phyloP scores from a whole-genome alignment of 1,140 invertebrate species.

The Drosophila mayri region DNA sequence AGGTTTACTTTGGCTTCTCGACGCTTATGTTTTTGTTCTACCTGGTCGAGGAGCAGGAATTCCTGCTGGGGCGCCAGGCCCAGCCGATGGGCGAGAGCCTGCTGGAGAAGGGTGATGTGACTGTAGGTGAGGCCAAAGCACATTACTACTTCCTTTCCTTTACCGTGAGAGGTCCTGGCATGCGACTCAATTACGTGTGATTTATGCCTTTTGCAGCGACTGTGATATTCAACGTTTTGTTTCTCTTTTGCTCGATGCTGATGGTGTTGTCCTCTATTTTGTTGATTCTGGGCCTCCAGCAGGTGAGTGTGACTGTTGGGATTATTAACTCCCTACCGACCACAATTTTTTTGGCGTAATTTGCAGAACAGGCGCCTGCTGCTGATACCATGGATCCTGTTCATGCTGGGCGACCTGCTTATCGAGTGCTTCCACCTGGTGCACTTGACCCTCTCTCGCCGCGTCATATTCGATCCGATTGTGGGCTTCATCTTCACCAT shows the following conservation, averaged over 20 bases:
- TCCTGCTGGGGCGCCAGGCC: constrained; percentile 55
- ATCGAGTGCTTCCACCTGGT: constrained; percentile 68
- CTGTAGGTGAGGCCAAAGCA: constrained; percentile 57
- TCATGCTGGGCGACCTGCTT: constrained; percentile 74
- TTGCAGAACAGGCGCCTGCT: constrained; percentile 71
- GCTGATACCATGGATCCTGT: constrained; percentile 70
- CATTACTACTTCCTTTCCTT: neutral
- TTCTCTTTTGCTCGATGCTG: constrained; percentile 75
- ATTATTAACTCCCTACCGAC: neutral
- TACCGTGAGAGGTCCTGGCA: neutral
- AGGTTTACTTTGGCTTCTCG: constrained; percentile 77
- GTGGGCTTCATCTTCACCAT: constrained; percentile 80
- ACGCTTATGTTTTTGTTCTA: constrained; percentile 73
- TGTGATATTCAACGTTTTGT: constrained; percentile 83
- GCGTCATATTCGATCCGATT: constrained; percentile 73
- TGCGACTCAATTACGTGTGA: constrained; percentile 45
- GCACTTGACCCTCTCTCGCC: constrained; percentile 60
- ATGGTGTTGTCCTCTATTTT: constrained; percentile 68
- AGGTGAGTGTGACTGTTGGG: constrained; percentile 44
- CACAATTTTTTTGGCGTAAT: neutral
- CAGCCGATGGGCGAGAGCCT: constrained; percentile 69
- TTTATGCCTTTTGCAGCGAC: constrained; percentile 66
- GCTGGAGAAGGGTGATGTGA: constrained; percentile 74
- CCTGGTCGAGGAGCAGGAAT: constrained; percentile 71
- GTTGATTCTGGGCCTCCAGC: constrained; percentile 63